A percentile compares a stretch with the other conserved stretches of the same genome.
These are phyloP conservation scores for Brachirus orientalis DNA, from an alignment of 2,113 vertebrate genomes.

Conservation along the genomic window DNA sequence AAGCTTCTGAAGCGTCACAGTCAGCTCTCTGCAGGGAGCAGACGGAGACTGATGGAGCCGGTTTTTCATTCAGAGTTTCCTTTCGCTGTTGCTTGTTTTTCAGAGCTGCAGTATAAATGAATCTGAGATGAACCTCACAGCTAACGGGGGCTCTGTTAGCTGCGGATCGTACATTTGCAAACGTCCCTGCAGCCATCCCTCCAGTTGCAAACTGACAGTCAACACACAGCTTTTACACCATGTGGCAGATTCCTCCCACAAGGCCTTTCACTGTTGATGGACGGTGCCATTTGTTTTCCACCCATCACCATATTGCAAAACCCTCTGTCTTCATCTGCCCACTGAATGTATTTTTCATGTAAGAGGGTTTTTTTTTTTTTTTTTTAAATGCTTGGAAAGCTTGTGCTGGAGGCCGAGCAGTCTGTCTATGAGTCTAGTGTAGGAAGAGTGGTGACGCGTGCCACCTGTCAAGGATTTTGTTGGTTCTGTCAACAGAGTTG, in stretches of 20 bases:
- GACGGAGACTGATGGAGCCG: background rate
- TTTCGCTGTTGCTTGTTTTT: background rate
- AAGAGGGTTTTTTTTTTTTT: background rate
- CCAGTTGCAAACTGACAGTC: slow-evolving; percentile 21
- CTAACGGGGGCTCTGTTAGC: slow-evolving; percentile 1
- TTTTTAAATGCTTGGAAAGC: slow-evolving; percentile 35
- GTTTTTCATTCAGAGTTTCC: slow-evolving; percentile 5
- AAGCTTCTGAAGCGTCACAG: slow-evolving; percentile 1
- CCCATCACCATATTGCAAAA: slow-evolving; percentile 18
- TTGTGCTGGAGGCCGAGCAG: slow-evolving; percentile 13
- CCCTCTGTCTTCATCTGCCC: slow-evolving; percentile 16
- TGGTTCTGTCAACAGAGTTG: slow-evolving; percentile 35
- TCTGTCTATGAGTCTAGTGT: slow-evolving; percentile 27
- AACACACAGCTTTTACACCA: slow-evolving; percentile 23
- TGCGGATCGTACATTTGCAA: slow-evolving; percentile 10
- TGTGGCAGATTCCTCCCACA: slow-evolving; percentile 22
- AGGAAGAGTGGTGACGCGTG: background rate
- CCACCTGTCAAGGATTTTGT: slow-evolving; percentile 39
- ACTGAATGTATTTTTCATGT: slow-evolving; percentile 16
- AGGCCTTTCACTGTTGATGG: background rate
- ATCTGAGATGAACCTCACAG: slow-evolving; percentile 10
- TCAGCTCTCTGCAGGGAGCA: slow-evolving; percentile 16
- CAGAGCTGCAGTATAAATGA: slow-evolving; percentile 11
- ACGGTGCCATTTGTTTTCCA: slow-evolving; percentile 26
- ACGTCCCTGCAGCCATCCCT: slow-evolving; percentile 29